Percentiles rank a stretch among this genome's conserved stretches.
These are phyloP conservation scores for Pardosa pseudoannulata DNA, from an alignment of 2,888 invertebrate genomes.

Conservation along the genomic window DNA sequence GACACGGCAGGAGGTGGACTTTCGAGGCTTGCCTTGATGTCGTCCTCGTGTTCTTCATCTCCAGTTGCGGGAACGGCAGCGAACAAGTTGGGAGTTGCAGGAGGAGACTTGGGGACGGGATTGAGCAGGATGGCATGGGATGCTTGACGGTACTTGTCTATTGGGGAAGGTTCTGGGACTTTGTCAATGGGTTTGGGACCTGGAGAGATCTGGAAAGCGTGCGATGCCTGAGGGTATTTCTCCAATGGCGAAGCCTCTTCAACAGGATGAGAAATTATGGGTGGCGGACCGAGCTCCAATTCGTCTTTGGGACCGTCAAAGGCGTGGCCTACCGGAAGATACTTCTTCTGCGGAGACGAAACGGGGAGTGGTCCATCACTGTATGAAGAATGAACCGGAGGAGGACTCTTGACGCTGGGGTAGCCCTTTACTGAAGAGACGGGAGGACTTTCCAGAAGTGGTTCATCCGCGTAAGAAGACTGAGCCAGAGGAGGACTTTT, in stretches of 20 bases:
- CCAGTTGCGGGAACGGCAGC: background rate
- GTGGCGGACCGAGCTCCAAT: background rate
- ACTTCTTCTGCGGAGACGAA: too few relatives aligned
- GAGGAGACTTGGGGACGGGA: background rate
- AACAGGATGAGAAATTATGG: too few relatives aligned
- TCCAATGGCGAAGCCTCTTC: background rate
- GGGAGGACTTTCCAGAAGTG: background rate
- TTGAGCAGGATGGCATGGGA: background rate
- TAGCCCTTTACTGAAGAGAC: background rate
- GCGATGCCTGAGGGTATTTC: constrained; percentile 3
- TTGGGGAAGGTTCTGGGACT: background rate
- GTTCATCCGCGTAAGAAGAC: too few relatives aligned
- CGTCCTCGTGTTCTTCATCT: too few relatives aligned
- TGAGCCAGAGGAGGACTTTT: too few relatives aligned
- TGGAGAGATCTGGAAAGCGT: constrained; percentile 9
- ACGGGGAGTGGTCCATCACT: background rate
- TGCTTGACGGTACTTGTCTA: background rate
- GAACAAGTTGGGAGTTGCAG: background rate
- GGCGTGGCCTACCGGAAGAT: background rate
- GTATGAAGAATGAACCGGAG: background rate
- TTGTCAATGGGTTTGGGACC: background rate
- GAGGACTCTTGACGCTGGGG: background rate
- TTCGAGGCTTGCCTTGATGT: too few relatives aligned
- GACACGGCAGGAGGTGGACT: too few relatives aligned
- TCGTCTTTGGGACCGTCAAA: background rate